phyloP scores from a whole-genome alignment of 30 jellyfish, hydroid and myxozoan species.

The Aurelia sp. region DNA sequence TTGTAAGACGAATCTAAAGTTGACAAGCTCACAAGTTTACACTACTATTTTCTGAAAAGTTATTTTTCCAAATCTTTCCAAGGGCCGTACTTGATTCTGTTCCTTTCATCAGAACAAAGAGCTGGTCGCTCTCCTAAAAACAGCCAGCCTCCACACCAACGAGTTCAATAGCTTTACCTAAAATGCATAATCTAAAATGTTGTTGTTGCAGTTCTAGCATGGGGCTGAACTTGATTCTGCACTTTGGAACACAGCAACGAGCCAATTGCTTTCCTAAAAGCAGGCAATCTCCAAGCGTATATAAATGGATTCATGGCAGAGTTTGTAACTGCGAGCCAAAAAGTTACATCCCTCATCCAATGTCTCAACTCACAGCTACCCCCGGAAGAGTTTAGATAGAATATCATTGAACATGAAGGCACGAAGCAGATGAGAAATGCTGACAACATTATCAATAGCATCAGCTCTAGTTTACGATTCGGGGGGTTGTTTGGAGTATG shows the following conservation, averaged over 20 bases:
- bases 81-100: too few species aligned
- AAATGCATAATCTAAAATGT: too few species aligned
- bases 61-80: too few species aligned
- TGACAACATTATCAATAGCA: slow-evolving; percentile 39
- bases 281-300: slow-evolving; percentile 55
- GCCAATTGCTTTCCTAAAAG: slow-evolving; percentile 46
- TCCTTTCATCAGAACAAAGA: too few species aligned
- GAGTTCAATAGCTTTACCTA: too few species aligned
- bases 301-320: slow-evolving; percentile 62
- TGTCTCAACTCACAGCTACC: slow-evolving; percentile 42
- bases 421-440: slow-evolving; percentile 49
- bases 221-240: slow-evolving; percentile 31
- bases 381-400: slow-evolving; percentile 42
- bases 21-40: too few species aligned
- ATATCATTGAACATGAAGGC: slow-evolving; percentile 51
- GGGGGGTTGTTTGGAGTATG: slow-evolving; percentile 12
- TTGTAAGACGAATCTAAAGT: too few species aligned
- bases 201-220: too few species aligned
- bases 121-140: too few species aligned
- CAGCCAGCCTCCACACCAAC: too few species aligned
- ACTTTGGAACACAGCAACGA: background rate
- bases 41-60: too few species aligned
- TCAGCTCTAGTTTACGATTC: slow-evolving; percentile 31
- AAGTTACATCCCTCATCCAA: slow-evolving; percentile 54
- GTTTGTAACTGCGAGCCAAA: slow-evolving; percentile 48